Percentiles rank a stretch among this genome's conserved stretches.
Evolutionary conservation across 2,113 vertebrate species (phyloP).

Genomic region (Vulpes lagopus): DNA sequence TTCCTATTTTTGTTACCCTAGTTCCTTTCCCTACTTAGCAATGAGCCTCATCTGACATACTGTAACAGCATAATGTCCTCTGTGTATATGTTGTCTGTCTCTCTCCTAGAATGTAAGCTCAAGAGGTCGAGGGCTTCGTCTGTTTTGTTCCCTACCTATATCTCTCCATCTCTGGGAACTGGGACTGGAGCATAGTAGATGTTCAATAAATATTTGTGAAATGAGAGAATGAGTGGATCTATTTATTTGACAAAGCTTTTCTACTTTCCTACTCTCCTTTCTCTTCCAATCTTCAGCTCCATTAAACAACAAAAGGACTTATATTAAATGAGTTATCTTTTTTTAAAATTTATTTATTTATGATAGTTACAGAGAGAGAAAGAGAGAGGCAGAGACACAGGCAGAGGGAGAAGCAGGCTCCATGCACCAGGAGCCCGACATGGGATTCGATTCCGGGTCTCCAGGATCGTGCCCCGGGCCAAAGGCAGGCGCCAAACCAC

Average conservation of each 20-base stretch:
- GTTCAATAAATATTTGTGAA: background rate
- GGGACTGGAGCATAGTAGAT: background rate
- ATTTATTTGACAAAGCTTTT: background rate
- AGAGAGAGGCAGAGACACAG: too few species aligned
- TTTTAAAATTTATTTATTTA: too few species aligned
- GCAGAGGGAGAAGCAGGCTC: too few species aligned
- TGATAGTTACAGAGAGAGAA: too few species aligned
- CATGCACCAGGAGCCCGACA: too few species aligned
- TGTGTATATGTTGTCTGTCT: background rate
- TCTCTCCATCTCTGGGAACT: background rate
- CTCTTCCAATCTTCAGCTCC: background rate
- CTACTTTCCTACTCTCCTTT: background rate
- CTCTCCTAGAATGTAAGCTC: background rate
- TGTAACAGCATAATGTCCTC: background rate
- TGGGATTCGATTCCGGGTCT: too few species aligned
- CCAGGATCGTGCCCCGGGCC: too few species aligned
- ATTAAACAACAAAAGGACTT: background rate
- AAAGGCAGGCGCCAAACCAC: too few species aligned
- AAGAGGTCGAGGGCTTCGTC: background rate
- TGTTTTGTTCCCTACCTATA: background rate
- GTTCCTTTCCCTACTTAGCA: background rate
- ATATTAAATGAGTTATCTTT: background rate
- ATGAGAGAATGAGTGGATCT: background rate
- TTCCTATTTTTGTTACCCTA: background rate
- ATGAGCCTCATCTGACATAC: background rate